phyloP scores from a whole-genome alignment of 2,113 vertebrate species.

The Camelus dromedarius region DNA sequence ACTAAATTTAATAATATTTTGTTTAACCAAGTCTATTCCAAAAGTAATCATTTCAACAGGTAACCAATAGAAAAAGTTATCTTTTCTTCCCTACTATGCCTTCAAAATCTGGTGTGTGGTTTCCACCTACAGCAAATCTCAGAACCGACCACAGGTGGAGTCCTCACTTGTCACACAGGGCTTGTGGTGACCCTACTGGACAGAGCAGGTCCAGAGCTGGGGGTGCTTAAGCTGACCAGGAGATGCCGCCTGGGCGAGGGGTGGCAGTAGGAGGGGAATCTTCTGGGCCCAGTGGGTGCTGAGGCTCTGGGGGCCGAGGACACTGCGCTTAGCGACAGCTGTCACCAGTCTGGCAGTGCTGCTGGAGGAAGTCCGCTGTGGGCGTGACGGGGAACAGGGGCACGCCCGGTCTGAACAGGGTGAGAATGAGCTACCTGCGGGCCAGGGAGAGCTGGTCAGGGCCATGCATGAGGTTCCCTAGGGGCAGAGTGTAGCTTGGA shows the following conservation, averaged over 20 bases:
- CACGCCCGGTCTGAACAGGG: accelerated
- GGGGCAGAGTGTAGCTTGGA: accelerated
- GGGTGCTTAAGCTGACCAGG: no score
- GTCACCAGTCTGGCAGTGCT: accelerated
- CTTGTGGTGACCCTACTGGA: accelerated
- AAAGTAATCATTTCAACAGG: neutral
- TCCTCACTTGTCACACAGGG: accelerated
- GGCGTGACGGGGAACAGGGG: no score
- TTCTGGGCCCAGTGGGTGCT: neutral
- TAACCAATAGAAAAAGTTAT: neutral
- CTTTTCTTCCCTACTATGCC: no score
- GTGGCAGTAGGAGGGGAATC: neutral
- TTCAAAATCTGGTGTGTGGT: accelerated
- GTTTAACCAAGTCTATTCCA: accelerated
- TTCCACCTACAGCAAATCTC: accelerated
- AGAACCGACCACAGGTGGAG: neutral
- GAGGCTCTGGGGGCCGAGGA: neutral
- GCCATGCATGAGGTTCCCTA: neutral
- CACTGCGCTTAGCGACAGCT: accelerated
- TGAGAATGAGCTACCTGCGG: accelerated
- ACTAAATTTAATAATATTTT: neutral
- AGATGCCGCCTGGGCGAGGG: accelerated
- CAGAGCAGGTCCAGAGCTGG: no score
- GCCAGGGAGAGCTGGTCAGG: no score
- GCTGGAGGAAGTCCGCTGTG: neutral